Base-by-base conservation (phyloP, 64 coral and sea anemone genomes). In the Hydrozoanthus tunicans region DNA sequence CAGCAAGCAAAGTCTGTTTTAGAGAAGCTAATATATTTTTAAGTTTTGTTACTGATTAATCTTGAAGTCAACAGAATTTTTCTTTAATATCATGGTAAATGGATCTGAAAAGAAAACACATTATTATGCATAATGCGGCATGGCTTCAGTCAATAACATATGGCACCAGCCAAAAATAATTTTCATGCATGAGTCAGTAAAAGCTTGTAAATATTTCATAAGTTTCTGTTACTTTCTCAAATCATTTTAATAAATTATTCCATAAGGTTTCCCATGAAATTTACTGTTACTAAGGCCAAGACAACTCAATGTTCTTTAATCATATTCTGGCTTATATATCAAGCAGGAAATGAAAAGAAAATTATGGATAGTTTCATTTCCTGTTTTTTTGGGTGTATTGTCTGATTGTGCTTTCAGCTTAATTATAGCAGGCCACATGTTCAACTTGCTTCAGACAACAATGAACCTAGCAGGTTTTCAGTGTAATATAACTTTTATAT, bases 331-430 rank as follows among this genome's bases (percentile, higher is more conserved):
- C 25, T 80, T 5, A 26, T 63, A 71, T 56, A 9, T 12, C 23
- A 7, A 70, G 20, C 67, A 59, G 67, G 83, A 85, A 85, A 70
- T 57, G 17, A 85, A 58, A n/a, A 55, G 82, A 57, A 20, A 70
- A 86, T 56, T n/a, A n/a, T 6, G 72, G 72, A 59, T 86, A 71
- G 51, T 72, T 86, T 70, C 51, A 86, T 86, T 86, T 86, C 83
- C 83, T 86, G 83, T 15, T 17, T 53, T 15, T 86, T 64, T 24
- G 58, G 55, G 10, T 9, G 0, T 59, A 26, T 72, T 72, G 66
- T 72, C 83, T 86, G 10, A 9, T 0, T 43, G 32, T 81, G 26
- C 12, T 82, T 64, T 83, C 9, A 14, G 9, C n/a, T 80, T 15
- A 14, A 82, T 53, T 9, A 26, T 26, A 56, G 57, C 12, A 86